Evolutionary conservation across 2,888 invertebrate species (phyloP).

Genomic region (Morpho achilles): DNA sequence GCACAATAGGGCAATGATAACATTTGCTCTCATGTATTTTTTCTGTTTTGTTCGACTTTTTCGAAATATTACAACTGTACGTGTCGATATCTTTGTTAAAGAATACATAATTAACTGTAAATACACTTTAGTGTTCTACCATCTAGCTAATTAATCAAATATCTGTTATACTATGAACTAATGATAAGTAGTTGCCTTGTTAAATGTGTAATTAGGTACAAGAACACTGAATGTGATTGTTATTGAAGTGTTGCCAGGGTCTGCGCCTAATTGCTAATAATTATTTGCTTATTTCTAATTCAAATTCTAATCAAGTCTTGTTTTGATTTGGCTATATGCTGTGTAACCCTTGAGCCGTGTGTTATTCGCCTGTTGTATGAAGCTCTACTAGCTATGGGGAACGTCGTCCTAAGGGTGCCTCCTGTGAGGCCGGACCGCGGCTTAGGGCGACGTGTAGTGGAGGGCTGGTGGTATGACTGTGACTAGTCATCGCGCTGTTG

Average conservation of each 20-base stretch:
- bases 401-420: too few relatives aligned
- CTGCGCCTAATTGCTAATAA: background rate
- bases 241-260: too few relatives aligned
- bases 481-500: too few relatives aligned
- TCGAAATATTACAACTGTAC: background rate
- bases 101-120: constrained; percentile 6
- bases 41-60: constrained; percentile 7
- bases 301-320: background rate
- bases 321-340: too few relatives aligned
- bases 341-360: too few relatives aligned
- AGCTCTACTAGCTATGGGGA: too few relatives aligned
- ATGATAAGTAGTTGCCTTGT: constrained; percentile 1
- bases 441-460: too few relatives aligned
- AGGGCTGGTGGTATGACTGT: too few relatives aligned
- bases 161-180: background rate
- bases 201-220: too few relatives aligned
- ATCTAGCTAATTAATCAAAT: constrained; percentile 1
- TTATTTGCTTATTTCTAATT: background rate
- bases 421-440: too few relatives aligned
- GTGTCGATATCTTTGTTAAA: background rate
- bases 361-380: too few relatives aligned
- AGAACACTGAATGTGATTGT: too few relatives aligned
- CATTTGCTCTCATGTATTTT: constrained; percentile 2
- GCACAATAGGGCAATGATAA: background rate
- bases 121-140: background rate